Conservation (phyloP, 2,888 invertebrate genomes). For the Coleophora flavipennella region DNA sequence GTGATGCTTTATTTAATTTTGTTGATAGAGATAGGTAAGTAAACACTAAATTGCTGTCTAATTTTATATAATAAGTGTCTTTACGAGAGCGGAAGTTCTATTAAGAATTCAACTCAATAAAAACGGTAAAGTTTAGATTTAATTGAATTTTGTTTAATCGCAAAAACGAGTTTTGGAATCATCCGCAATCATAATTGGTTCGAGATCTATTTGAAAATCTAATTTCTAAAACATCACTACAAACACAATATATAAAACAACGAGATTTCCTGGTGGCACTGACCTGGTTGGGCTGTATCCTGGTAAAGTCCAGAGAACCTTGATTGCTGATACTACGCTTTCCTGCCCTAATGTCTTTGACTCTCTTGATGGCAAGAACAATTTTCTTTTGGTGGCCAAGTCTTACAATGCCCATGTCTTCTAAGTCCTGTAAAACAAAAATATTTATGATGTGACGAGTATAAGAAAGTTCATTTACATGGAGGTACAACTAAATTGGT, state of each 20-base stretch:
- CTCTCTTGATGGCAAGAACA: constrained; percentile 94
- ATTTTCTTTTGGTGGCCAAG: constrained; percentile 99
- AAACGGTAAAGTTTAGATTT: neutral
- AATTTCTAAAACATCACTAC: constrained; percentile 50
- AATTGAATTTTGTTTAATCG: neutral
- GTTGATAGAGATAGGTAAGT: constrained; percentile 23
- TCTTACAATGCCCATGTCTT: constrained; percentile 95
- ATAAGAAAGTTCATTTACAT: too few species aligned
- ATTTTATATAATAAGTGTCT: constrained; percentile 14
- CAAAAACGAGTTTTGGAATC: neutral
- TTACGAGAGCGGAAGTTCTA: constrained; percentile 33
- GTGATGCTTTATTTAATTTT: constrained; percentile 48
- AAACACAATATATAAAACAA: constrained; percentile 28
- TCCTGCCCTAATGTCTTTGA: constrained; percentile 93
- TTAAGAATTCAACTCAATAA: neutral
- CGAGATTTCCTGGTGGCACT: constrained; percentile 29
- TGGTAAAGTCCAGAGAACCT: constrained; percentile 60
- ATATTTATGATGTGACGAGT: neutral
- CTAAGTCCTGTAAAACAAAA: constrained; percentile 79
- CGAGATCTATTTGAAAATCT: constrained; percentile 24
- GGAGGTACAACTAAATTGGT: too few species aligned
- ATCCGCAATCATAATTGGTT: constrained; percentile 36
- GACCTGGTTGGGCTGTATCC: constrained; percentile 66
- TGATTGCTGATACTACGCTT: constrained; percentile 77
- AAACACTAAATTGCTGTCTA: constrained; percentile 32